A percentile compares a stretch with the other conserved stretches of the same genome.
Evolutionary conservation across 2,797 vertebrate genomes (phyloP).

Genomic region (Tamandua tetradactyla): DNA sequence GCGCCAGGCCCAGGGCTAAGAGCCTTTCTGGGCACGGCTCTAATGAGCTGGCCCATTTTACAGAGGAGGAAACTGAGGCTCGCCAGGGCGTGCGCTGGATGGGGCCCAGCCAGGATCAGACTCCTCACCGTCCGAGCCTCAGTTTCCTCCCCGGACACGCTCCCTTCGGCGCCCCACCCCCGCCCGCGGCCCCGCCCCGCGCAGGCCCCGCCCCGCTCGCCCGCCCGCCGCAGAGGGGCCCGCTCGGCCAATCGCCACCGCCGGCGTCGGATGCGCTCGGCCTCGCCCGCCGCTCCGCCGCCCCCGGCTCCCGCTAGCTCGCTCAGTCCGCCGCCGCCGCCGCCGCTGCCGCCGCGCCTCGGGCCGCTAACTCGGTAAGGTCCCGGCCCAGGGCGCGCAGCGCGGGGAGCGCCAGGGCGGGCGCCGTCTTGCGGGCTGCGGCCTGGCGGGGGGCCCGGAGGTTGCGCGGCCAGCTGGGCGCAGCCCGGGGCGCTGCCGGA

Average conservation of each 20-base stretch:
- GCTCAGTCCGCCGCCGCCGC: background rate
- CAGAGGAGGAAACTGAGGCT: slow-evolving; percentile 21
- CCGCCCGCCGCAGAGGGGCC: background rate
- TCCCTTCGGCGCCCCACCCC: background rate
- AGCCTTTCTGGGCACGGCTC: background rate
- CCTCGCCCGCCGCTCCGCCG: background rate
- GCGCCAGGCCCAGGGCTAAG: background rate
- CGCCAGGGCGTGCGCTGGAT: no score
- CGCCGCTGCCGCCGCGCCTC: background rate
- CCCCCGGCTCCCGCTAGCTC: background rate
- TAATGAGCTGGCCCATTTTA: background rate
- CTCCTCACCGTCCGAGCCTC: no score
- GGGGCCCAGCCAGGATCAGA: no score
- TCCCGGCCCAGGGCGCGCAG: background rate
- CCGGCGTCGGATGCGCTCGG: slow-evolving; percentile 18
- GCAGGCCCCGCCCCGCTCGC: background rate
- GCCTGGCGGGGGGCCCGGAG: background rate
- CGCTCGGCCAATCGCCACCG: slow-evolving; percentile 63
- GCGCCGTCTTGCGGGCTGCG: background rate
- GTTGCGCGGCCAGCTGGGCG: background rate
- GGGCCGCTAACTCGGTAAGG: slow-evolving; percentile 37
- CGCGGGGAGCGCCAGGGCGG: background rate
- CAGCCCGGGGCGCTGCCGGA: background rate
- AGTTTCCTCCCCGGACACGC: background rate
- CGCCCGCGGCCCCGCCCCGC: background rate